Conservation (phyloP, 2,797 vertebrate genomes). For the Onychomys arenicola region DNA sequence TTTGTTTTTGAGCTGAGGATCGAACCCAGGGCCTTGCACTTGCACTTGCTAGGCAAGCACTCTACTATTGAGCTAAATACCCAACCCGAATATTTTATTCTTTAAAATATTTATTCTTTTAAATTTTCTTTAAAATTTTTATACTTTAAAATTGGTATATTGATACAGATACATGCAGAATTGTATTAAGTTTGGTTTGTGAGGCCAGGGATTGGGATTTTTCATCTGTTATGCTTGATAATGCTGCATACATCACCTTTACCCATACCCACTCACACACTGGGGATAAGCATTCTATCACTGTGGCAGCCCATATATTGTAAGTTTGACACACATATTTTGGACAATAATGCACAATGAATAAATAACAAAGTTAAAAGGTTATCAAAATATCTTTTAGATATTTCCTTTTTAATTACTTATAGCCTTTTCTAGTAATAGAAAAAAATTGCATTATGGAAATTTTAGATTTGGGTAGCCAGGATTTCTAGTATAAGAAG, state of each 20-base stretch:
- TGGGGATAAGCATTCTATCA: not conserved
- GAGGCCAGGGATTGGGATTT: not conserved
- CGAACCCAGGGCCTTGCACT: no score
- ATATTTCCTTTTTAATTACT: not conserved
- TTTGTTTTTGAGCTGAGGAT: no score
- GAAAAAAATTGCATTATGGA: conserved; percentile 32
- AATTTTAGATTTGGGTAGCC: conserved; percentile 33
- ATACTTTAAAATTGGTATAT: not conserved
- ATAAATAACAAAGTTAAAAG: not conserved
- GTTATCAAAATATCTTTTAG: not conserved
- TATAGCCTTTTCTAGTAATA: conserved; percentile 19
- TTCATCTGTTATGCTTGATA: not conserved
- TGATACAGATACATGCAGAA: not conserved
- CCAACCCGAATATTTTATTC: not conserved
- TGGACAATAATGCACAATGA: not conserved
- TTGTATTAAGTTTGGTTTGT: not conserved
- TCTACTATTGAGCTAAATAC: no score
- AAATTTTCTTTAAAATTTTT: no score
- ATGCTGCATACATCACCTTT: no score
- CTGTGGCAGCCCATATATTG: not conserved
- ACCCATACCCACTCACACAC: not conserved
- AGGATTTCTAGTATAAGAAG: not conserved
- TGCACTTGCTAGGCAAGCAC: no score
- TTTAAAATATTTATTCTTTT: not conserved
- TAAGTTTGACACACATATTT: not conserved